Evolutionary conservation across 2,113 vertebrate genomes (phyloP), one percentile per base, ranked within the genome.

Genomic region (Leucopsar rothschildi): DNA sequence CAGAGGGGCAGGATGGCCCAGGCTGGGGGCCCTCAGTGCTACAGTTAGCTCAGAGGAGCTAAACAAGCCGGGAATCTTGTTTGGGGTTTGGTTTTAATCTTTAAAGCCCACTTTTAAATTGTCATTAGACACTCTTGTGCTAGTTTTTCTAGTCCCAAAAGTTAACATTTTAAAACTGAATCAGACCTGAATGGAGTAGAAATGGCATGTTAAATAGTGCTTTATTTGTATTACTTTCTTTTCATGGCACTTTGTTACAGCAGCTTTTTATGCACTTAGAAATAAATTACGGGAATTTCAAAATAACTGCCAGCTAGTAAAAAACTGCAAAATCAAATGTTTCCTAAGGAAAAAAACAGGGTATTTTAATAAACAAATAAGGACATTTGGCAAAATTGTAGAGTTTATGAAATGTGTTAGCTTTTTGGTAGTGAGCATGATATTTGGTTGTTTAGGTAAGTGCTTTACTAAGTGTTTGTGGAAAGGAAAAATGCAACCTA

Each of bases 391-490:
- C 96, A 97, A 96, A 96, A 92, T 87, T 40, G 77, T 96, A 15
- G 93, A 93, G 96, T 96, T 94, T 93, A 85, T 92, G 84, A 97
- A 96, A 97, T 91, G 72, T 42, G 72, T 61, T 93, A 82, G 86
- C 90, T 92, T 96, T 97, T 97, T 97, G 95, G 97, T 97, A 70
- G 92, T 7, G 49, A 95, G 95, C 93, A 55, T 96, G 92, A 94
- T 97, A 97, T 98, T 98, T 97, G 95, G 96, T 98, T 98, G 97
- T 98, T 97, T 98, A 97, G 97, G 97, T 98, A 98, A 98, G 98
- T 98, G 98, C 97, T 97, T 98, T 98, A 98, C 96, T 98, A 98
- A 98, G 98, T 98, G 97, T 98, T 98, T 97, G 90, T 97, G 96
- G 96, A 97, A 98, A 98, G 95, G 96, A 96, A 98, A 98, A 98